A percentile compares a stretch with the other conserved stretches of the same genome.
phyloP scores from a whole-genome alignment of 2,797 vertebrate genomes.

The Artibeus lituratus region DNA sequence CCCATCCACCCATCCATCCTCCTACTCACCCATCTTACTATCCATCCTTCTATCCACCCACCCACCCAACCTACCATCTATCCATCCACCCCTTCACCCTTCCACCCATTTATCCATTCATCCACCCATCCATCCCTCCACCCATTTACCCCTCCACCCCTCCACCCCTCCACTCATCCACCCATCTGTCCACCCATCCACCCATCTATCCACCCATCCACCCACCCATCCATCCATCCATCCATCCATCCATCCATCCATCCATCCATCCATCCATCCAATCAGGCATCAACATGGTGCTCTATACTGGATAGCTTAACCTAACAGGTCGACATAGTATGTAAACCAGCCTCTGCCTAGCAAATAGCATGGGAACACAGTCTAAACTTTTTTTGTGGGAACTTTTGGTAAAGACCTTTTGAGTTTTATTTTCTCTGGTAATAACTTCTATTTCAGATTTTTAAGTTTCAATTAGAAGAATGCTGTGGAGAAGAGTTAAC shows the following conservation, averaged over 20 bases:
- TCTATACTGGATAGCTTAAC: neutral
- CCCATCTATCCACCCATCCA: too few relatives aligned
- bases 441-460: neutral
- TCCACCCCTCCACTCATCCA: too few relatives aligned
- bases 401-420: neutral
- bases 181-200: too few relatives aligned
- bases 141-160: too few relatives aligned
- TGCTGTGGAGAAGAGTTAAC: neutral
- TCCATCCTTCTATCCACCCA: neutral
- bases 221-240: neutral
- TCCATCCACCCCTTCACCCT: neutral
- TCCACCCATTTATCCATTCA: neutral
- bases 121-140: fast-evolving
- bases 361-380: neutral
- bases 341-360: neutral
- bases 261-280: neutral
- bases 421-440: neutral
- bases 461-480: neutral
- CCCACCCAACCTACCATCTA: neutral
- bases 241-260: too few relatives aligned
- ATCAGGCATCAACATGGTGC: neutral
- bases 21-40: too few relatives aligned
- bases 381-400: neutral
- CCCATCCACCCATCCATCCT: neutral
- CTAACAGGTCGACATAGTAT: fast-evolving